phyloP scores from a whole-genome alignment of 2,797 vertebrate genomes.

The Enteromius unitaeniatus region DNA sequence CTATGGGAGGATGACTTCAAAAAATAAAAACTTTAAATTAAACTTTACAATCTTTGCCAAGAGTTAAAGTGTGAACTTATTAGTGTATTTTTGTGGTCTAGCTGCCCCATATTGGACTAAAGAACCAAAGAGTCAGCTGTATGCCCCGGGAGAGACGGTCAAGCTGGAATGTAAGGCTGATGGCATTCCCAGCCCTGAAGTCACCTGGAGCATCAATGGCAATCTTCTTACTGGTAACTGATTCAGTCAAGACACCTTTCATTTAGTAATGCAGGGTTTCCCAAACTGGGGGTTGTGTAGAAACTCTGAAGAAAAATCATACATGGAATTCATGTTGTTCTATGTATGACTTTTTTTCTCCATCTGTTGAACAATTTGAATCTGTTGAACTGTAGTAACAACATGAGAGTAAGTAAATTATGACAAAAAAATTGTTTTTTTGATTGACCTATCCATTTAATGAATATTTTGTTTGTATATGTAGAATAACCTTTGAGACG shows the following conservation, averaged over 20 bases:
- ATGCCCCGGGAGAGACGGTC: constrained; percentile 85
- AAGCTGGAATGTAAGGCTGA: constrained; percentile 84
- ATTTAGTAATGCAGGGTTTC: neutral
- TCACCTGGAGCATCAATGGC: constrained; percentile 89
- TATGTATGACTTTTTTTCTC: neutral
- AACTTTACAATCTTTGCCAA: neutral
- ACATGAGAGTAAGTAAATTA: neutral
- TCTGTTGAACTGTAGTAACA: neutral
- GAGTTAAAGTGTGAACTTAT: neutral
- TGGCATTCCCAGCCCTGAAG: constrained; percentile 82
- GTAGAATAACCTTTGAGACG: constrained; percentile 9
- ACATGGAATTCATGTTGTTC: neutral
- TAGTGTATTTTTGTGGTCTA: constrained; percentile 59
- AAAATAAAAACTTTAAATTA: neutral
- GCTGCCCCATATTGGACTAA: constrained; percentile 89
- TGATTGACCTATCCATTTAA: neutral
- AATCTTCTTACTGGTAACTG: constrained; percentile 75
- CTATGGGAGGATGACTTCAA: neutral
- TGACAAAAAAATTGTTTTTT: neutral
- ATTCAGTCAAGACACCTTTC: neutral
- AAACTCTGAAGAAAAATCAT: neutral
- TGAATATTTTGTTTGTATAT: neutral
- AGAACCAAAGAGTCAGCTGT: constrained; percentile 81
- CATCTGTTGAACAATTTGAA: neutral
- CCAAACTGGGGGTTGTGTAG: neutral